These are phyloP conservation scores for Thymelicus acteon DNA, from an alignment of 2,888 invertebrate species.

Conservation along the genomic window DNA sequence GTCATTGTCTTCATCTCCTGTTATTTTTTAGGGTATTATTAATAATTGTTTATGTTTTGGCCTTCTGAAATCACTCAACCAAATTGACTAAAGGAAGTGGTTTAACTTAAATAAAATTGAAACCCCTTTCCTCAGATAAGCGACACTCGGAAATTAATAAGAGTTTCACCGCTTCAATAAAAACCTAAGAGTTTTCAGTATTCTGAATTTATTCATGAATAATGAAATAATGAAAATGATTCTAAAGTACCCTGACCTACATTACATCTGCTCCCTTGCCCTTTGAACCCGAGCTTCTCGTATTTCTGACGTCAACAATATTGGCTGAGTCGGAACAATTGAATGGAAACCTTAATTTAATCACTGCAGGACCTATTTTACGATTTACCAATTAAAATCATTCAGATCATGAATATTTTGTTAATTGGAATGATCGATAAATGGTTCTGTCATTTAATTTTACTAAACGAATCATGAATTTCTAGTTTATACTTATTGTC, in stretches of 20 bases:
- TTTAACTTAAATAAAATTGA: neutral
- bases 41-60: neutral
- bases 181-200: neutral
- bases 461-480: no score
- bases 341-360: conserved; percentile 32
- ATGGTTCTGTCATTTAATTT: neutral
- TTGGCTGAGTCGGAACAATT: conserved; percentile 26
- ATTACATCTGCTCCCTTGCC: conserved; percentile 25
- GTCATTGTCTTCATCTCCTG: neutral
- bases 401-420: neutral
- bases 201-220: conserved; percentile 9
- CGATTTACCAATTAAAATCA: neutral
- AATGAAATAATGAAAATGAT: conserved; percentile 5
- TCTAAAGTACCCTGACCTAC: conserved; percentile 21
- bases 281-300: conserved; percentile 22
- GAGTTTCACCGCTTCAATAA: neutral
- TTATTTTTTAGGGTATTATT: neutral
- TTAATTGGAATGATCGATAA: neutral
- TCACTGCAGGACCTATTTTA: conserved; percentile 16
- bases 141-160: neutral
- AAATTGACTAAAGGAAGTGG: neutral
- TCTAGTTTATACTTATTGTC: no score
- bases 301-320: conserved; percentile 33
- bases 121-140: neutral
- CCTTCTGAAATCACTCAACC: neutral